Base-by-base conservation (phyloP, 1,140 invertebrate species). In the Drosophila sturtevanti region DNA sequence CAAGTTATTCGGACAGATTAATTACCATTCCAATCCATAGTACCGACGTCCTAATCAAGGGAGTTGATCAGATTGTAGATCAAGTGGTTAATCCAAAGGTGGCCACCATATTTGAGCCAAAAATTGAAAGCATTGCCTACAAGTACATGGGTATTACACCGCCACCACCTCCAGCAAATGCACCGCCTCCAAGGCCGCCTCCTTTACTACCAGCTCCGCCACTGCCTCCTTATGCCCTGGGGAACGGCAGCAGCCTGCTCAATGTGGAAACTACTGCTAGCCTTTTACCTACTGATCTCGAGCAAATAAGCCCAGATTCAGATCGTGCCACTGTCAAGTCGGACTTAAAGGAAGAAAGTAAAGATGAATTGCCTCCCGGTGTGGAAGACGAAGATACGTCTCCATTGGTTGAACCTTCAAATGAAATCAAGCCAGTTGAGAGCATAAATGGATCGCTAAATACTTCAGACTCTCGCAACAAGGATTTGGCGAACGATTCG, bases 81-180 rank as follows among this genome's bases (percentile, higher is more conserved):
- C 98, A 99, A 94, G 97, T 98, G 0, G 97, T 99, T 0, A 98
- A 98, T 92, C 97, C 97, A 3, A 98, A 98, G 93, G 96, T 98
- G 5, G 95, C 95, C 71, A 94, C 95, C 7, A 94, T 97, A 2
- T 98, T 98, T 90, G 95, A 97, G 86, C 96, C 97, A 6, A 95
- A 97, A 93, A 97, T 98, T 54, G 97, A 98, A 92, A 96, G 98
- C 84, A 95, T 97, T 10, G 96, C 98, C 0, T 98, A 97, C 90
- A 95, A 96, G 86, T 97, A 95, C 91, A 92, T 98, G n/a, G 97
- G 97, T 21, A 94, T 98, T 54, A 94, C 96, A 69, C 94, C 93
- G 72, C 95, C 94, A 4, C 72, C 79, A 12, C 84, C 84, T 1
- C 90, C 74, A 12, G 44, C 64, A 6, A 51, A 70, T 27, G 68